These are phyloP conservation scores for Megalopta genalis DNA, from an alignment of 1,140 invertebrate species.

Conservation along the genomic window DNA sequence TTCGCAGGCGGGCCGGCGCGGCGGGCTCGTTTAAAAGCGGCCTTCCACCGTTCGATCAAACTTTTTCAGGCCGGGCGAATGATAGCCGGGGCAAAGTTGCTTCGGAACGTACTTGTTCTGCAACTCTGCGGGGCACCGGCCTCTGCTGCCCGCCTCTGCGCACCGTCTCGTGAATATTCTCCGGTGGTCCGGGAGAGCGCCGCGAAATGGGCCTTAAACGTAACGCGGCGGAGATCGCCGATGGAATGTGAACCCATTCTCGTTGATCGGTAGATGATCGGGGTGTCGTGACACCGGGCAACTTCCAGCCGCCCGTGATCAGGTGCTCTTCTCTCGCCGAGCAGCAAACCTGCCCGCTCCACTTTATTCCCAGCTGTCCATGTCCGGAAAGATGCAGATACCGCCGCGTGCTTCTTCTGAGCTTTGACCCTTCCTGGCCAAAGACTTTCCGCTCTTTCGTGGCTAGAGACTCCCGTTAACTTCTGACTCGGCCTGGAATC, in stretches of 20 bases:
- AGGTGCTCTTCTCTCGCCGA: constrained; percentile 14
- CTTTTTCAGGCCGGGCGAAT: background rate
- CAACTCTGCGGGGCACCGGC: background rate
- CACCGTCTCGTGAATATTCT: constrained; percentile 11
- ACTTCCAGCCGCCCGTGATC: constrained; percentile 21
- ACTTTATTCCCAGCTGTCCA: constrained; percentile 21
- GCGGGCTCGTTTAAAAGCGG: too few relatives aligned
- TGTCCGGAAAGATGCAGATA: background rate
- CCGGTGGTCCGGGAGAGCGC: background rate
- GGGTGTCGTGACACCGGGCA: constrained; percentile 40
- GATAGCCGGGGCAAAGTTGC: background rate
- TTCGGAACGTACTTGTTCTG: background rate
- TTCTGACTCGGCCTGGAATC: too few relatives aligned
- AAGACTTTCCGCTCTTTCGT: background rate
- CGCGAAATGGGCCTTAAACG: constrained; percentile 23
- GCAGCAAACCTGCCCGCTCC: background rate
- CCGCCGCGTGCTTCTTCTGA: background rate
- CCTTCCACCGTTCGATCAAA: background rate
- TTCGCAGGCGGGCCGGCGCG: too few relatives aligned
- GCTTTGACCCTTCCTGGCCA: constrained; percentile 34
- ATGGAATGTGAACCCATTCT: constrained; percentile 54
- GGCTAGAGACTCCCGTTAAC: too few relatives aligned
- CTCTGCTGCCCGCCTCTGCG: background rate
- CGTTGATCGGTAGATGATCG: constrained; percentile 48
- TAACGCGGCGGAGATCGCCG: constrained; percentile 33